Percentiles rank a stretch among this genome's conserved stretches.
Conservation (phyloP, 2,797 vertebrate genomes). For the Microctenopoma steveboyesi region DNA sequence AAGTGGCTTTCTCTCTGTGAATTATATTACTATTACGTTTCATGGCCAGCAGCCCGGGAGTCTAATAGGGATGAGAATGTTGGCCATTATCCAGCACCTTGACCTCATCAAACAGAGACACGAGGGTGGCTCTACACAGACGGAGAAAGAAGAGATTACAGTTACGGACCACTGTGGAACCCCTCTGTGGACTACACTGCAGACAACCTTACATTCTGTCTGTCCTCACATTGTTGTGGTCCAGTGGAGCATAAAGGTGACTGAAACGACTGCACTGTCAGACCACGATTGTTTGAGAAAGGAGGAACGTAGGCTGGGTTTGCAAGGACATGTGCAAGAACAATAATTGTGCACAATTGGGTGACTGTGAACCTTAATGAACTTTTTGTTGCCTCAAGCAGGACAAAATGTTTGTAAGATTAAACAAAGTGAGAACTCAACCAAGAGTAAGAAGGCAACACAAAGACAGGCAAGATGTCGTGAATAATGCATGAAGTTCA, state of each 20-base stretch:
- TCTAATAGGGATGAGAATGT: conserved; percentile 45
- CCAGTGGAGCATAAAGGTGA: conserved; percentile 74
- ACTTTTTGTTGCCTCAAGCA: conserved; percentile 27
- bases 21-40: conserved; percentile 50
- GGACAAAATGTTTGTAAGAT: conserved; percentile 46
- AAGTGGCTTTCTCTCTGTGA: conserved; percentile 34
- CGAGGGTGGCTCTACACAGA: conserved; percentile 15
- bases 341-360: conserved; percentile 16
- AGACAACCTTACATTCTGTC: conserved; percentile 32
- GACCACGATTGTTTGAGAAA: conserved; percentile 13
- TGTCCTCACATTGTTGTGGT: conserved; percentile 43
- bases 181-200: conserved; percentile 33
- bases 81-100: conserved; percentile 66
- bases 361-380: conserved; percentile 17
- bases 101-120: conserved; percentile 50
- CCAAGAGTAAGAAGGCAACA: conserved; percentile 22
- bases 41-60: conserved; percentile 39
- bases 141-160: conserved; percentile 48
- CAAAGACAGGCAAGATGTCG: conserved; percentile 24
- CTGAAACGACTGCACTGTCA: conserved; percentile 38
- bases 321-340: conserved; percentile 48
- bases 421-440: conserved; percentile 27
- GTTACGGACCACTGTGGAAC: conserved; percentile 31
- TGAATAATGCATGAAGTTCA: conserved; percentile 60
- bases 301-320: conserved; percentile 30